phyloP scores from a whole-genome alignment of 2,888 invertebrate genomes.

The Parnassius apollo region DNA sequence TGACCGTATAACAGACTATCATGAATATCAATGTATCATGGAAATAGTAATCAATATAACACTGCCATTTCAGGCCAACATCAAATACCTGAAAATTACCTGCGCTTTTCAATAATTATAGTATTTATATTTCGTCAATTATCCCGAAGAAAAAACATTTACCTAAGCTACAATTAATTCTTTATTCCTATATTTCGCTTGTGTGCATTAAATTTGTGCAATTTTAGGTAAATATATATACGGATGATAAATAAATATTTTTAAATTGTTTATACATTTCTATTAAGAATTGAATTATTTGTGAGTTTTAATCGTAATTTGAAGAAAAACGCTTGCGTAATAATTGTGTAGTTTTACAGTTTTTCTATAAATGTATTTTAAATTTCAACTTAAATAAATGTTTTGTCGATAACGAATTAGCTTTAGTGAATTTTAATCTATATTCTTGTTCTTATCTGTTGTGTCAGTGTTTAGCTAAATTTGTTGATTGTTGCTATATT shows the following conservation, averaged over 20 bases:
- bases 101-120: too few species aligned
- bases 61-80: constrained; percentile 5
- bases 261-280: constrained; percentile 26
- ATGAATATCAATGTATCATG: too few species aligned
- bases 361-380: constrained; percentile 14
- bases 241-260: constrained; percentile 11
- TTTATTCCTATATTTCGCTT: constrained; percentile 16
- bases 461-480: constrained; percentile 32
- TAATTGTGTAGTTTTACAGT: constrained; percentile 2
- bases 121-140: too few species aligned
- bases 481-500: constrained; percentile 50
- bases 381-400: constrained; percentile 6
- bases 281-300: constrained; percentile 9
- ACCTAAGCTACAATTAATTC: constrained; percentile 2
- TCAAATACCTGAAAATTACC: background rate
- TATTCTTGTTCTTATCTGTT: constrained; percentile 22
- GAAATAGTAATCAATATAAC: constrained; percentile 2
- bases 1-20: constrained; percentile 19
- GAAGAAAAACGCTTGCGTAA: background rate
- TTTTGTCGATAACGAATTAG: constrained; percentile 22
- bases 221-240: constrained; percentile 36
- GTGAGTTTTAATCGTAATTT: constrained; percentile 12
- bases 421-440: constrained; percentile 26
- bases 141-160: too few species aligned
- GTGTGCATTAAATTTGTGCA: constrained; percentile 52